These are phyloP conservation scores for Sialia sialis DNA, from an alignment of 2,113 vertebrate species.

Conservation along the genomic window DNA sequence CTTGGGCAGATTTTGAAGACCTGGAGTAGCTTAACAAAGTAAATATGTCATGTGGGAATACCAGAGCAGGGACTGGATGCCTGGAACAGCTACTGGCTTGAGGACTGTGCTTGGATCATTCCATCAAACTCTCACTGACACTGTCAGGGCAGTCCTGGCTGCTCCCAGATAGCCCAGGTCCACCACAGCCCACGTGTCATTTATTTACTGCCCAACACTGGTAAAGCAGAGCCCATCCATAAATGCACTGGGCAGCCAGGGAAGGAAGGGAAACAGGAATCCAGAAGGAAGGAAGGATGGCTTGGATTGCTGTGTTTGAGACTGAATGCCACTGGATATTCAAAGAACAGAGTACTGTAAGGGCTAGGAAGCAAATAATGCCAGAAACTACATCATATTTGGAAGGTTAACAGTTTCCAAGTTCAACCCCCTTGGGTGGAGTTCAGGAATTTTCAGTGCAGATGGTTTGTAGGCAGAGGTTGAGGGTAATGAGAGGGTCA, in stretches of 20 bases:
- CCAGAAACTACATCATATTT: slow-evolving; percentile 9
- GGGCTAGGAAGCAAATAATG: background rate
- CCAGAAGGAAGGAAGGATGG: background rate
- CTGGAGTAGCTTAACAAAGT: background rate
- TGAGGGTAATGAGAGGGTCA: slow-evolving; percentile 4
- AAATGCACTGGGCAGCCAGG: background rate
- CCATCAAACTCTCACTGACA: background rate
- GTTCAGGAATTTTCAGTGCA: slow-evolving; percentile 24
- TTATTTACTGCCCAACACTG: background rate
- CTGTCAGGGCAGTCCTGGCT: background rate
- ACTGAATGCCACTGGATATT: fast-evolving
- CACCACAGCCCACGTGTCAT: fast-evolving
- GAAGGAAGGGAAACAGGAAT: background rate
- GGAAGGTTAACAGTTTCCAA: slow-evolving; percentile 11
- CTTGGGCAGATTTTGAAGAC: background rate
- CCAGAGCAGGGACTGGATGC: background rate
- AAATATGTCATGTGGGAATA: background rate
- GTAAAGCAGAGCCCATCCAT: background rate
- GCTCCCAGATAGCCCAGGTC: background rate
- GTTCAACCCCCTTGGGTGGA: background rate
- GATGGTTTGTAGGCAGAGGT: slow-evolving; percentile 5
- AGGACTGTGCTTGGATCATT: background rate
- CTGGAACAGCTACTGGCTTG: background rate
- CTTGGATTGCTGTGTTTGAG: background rate
- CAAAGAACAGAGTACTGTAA: background rate